Percentiles rank a stretch among this genome's conserved stretches.
Evolutionary conservation across 2,888 invertebrate genomes (phyloP).

Genomic region (Drosophila anceps): DNA sequence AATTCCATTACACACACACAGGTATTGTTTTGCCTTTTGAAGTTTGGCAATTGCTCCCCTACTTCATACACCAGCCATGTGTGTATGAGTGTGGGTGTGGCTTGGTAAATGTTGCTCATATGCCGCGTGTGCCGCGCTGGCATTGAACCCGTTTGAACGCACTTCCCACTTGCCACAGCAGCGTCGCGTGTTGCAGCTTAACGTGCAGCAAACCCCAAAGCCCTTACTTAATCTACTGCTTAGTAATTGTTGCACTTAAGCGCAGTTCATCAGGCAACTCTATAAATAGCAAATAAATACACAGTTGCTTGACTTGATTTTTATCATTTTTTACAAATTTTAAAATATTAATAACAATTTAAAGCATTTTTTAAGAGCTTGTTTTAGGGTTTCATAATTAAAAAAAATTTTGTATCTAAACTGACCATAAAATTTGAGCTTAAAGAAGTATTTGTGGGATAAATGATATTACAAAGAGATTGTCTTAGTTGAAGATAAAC

Average conservation of each 20-base stretch:
- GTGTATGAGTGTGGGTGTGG: background rate
- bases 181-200: slow-evolving; percentile 42
- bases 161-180: slow-evolving; percentile 26
- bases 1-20: slow-evolving; percentile 45
- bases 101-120: slow-evolving; percentile 47
- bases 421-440: background rate
- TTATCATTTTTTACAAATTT: background rate
- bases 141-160: slow-evolving; percentile 53
- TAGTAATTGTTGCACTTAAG: background rate
- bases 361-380: background rate
- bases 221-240: background rate
- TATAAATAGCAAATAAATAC: background rate
- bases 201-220: slow-evolving; percentile 3
- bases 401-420: too few relatives aligned
- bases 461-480: too few relatives aligned
- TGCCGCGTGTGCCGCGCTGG: slow-evolving; percentile 29
- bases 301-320: background rate
- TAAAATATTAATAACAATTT: too few relatives aligned
- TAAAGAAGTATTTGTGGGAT: too few relatives aligned
- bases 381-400: too few relatives aligned
- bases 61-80: background rate
- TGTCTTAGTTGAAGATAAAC: background rate
- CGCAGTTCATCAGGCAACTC: background rate
- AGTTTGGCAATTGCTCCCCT: slow-evolving; percentile 31
- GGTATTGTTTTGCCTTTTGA: slow-evolving; percentile 51